These are phyloP conservation scores for Xenops minutus DNA, from an alignment of 2,797 vertebrate species.

Conservation along the genomic window DNA sequence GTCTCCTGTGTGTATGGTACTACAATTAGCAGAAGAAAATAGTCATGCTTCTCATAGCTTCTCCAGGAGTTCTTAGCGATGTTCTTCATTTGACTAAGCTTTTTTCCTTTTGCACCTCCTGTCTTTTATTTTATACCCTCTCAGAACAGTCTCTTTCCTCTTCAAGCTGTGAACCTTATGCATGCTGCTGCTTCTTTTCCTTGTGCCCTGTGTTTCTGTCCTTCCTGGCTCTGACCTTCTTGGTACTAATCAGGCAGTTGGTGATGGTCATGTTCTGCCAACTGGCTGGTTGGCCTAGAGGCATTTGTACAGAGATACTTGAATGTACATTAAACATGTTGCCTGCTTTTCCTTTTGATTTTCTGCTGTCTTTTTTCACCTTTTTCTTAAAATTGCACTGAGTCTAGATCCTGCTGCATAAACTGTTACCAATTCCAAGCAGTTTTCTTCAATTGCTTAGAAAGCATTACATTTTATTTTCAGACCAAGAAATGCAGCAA, in stretches of 20 bases:
- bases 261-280: not conserved
- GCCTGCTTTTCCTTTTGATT: not conserved
- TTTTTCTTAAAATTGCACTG: not conserved
- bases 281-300: not conserved
- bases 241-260: not conserved
- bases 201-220: not conserved
- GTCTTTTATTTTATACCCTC: not conserved
- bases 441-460: not conserved
- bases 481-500: not conserved
- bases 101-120: not conserved
- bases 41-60: not conserved
- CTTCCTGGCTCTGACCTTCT: not conserved
- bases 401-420: not conserved
- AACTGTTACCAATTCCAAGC: not conserved
- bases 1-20: not conserved
- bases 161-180: not conserved
- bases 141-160: not conserved
- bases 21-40: not conserved
- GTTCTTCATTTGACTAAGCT: not conserved
- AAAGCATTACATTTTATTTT: not conserved
- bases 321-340: not conserved
- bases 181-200: not conserved
- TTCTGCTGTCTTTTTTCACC: not conserved
- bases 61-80: not conserved
- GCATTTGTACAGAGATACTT: not conserved